phyloP scores from a whole-genome alignment of 2,113 vertebrate species.

The Catharus fuscescens region DNA sequence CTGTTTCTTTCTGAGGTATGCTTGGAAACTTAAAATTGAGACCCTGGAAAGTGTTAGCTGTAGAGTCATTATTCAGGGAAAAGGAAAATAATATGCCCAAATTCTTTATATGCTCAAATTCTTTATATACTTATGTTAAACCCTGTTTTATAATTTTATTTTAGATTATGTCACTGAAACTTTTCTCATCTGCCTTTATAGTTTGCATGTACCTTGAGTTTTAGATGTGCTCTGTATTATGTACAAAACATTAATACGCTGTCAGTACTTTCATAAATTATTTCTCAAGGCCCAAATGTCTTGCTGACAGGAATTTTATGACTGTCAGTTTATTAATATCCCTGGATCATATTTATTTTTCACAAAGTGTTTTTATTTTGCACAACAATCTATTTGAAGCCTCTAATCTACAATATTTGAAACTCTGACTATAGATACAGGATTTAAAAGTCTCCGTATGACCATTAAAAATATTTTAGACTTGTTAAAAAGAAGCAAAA shows the following conservation, averaged over 20 bases:
- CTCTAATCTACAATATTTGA: neutral
- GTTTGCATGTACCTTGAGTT: neutral
- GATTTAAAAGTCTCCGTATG: neutral
- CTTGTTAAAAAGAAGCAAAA: neutral
- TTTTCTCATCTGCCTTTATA: neutral
- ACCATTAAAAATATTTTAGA: neutral
- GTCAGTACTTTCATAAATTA: neutral
- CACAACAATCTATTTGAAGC: neutral
- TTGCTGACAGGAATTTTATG: neutral
- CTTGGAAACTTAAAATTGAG: neutral
- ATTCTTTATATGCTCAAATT: neutral
- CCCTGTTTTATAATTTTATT: neutral
- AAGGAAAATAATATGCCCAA: neutral
- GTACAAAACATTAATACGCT: neutral
- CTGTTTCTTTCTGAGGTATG: neutral
- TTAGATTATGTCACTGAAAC: neutral
- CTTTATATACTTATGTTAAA: neutral
- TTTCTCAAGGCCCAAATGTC: neutral
- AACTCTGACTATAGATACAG: neutral
- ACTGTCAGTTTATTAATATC: neutral
- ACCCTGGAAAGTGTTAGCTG: neutral
- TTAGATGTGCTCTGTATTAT: neutral
- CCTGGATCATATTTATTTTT: neutral
- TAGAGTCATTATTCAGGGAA: neutral
- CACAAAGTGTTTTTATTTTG: neutral